Conservation (phyloP, 2,797 vertebrate species). For the Pangasius mekongensis region DNA sequence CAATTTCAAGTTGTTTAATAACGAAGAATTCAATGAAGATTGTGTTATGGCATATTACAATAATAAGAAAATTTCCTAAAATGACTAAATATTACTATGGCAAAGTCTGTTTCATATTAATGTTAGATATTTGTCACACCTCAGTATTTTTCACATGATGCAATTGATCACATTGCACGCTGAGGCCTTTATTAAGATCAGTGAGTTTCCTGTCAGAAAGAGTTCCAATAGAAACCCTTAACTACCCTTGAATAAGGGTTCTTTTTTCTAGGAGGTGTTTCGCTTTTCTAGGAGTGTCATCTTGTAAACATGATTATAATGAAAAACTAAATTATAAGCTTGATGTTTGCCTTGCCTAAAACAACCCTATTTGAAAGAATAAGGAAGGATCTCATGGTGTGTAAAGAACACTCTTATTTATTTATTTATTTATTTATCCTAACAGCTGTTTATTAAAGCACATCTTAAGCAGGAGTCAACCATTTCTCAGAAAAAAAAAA, state of each 20-base stretch:
- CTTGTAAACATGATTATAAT: conserved; percentile 1
- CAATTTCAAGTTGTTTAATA: not conserved
- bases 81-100: not conserved
- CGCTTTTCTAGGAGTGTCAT: not conserved
- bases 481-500: not conserved
- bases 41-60: not conserved
- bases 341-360: not conserved
- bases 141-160: not conserved
- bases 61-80: not conserved
- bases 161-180: not conserved
- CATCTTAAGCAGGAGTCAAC: not conserved
- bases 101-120: not conserved
- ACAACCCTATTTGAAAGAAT: not conserved
- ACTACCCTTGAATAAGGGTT: not conserved
- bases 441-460: not conserved
- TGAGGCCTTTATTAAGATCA: not conserved
- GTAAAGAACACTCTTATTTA: not conserved
- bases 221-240: not conserved
- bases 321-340: not conserved
- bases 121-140: not conserved
- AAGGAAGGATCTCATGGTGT: not conserved
- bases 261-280: not conserved
- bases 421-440: not conserved
- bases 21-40: too few species aligned
- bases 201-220: not conserved